Conservation (phyloP, 2,797 vertebrate genomes). For the Cyprinella venusta region DNA sequence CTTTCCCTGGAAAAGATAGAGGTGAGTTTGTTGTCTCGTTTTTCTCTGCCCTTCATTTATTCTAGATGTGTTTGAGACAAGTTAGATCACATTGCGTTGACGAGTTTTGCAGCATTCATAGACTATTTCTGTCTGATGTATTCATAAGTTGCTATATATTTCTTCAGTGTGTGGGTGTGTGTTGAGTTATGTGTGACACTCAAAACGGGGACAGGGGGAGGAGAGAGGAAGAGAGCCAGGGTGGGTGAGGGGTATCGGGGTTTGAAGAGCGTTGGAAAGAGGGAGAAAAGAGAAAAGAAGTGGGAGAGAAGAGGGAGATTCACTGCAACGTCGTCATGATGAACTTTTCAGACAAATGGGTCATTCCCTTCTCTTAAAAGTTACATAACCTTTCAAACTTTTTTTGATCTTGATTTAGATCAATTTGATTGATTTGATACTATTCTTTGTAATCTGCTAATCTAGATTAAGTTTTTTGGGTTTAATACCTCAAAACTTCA, state of each 20-base stretch:
- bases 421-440: not conserved
- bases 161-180: constrained; percentile 58
- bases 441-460: not conserved
- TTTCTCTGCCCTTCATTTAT: not conserved
- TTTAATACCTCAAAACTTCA: not conserved
- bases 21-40: constrained; percentile 59
- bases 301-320: constrained; percentile 1
- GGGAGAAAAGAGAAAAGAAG: constrained; percentile 15
- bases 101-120: constrained; percentile 37
- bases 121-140: constrained; percentile 68
- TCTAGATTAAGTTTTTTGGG: not conserved
- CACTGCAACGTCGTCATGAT: constrained; percentile 19
- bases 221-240: constrained; percentile 51
- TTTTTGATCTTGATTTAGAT: constrained; percentile 11
- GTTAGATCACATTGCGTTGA: constrained; percentile 1
- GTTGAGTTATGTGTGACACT: constrained; percentile 74
- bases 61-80: constrained; percentile 4
- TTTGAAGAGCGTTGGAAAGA: constrained; percentile 39
- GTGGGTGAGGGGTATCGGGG: constrained; percentile 52
- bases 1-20: constrained; percentile 55
- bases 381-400: not conserved
- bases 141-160: constrained; percentile 73
- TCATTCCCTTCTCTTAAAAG: constrained; percentile 14
- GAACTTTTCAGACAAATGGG: constrained; percentile 26
- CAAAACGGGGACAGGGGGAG: constrained; percentile 72